These are phyloP conservation scores for Actinernus sp. DNA, from an alignment of 92 coral and sea anemone genomes.

Conservation along the genomic window DNA sequence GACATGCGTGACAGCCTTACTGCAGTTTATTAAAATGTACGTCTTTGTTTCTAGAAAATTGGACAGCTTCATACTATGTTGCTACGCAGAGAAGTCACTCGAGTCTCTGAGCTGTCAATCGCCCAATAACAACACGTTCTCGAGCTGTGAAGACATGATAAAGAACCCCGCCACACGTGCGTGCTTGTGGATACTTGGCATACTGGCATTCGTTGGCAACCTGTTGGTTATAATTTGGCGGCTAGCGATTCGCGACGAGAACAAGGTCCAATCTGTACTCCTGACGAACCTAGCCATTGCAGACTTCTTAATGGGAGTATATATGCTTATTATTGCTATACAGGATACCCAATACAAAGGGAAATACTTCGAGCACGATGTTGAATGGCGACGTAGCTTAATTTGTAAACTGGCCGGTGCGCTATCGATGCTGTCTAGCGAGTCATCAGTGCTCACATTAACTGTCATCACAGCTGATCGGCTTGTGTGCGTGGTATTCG, in stretches of 20 bases:
- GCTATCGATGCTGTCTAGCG: conserved; percentile 66
- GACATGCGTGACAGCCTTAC: too few relatives aligned
- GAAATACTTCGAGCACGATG: conserved; percentile 46
- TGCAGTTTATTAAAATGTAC: not conserved
- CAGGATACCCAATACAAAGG: conserved; percentile 58
- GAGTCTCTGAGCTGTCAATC: conserved; percentile 27
- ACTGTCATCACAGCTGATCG: conserved; percentile 67
- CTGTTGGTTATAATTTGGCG: conserved; percentile 55
- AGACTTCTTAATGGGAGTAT: conserved; percentile 65
- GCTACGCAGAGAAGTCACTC: conserved; percentile 46
- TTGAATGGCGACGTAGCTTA: conserved; percentile 53
- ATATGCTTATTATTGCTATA: conserved; percentile 60
- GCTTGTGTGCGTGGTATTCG: conserved; percentile 53
- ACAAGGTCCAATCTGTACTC: conserved; percentile 68
- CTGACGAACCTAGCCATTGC: conserved; percentile 73
- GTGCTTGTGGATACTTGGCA: conserved; percentile 69
- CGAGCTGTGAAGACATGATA: conserved; percentile 71
- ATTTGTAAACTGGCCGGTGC: conserved; percentile 67
- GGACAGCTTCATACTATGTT: conserved; percentile 71
- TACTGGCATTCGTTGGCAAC: conserved; percentile 53
- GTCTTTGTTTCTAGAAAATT: conserved; percentile 37
- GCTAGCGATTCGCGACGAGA: conserved; percentile 49
- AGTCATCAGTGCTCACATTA: conserved; percentile 66
- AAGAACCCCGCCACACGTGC: conserved; percentile 42
- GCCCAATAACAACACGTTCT: conserved; percentile 31